A percentile compares a stretch with the other conserved stretches of the same genome.
phyloP scores from a whole-genome alignment of 2,113 vertebrate genomes.

The Naja naja region DNA sequence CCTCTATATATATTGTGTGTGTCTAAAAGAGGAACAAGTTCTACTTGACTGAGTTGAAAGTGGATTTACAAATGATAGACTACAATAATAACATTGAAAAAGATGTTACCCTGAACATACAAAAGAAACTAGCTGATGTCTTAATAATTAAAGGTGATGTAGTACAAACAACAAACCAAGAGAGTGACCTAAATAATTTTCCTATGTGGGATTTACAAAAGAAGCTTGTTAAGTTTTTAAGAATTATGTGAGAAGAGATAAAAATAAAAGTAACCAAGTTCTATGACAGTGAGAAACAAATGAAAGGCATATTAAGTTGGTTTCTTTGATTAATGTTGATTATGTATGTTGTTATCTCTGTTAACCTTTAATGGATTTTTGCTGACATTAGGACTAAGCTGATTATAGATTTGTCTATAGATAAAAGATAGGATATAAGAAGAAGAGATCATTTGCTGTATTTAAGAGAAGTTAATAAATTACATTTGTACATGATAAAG shows the following conservation, averaged over 20 bases:
- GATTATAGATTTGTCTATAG: neutral
- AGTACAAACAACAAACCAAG: neutral
- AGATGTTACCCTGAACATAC: neutral
- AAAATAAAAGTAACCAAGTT: neutral
- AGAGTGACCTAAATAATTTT: neutral
- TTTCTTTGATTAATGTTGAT: neutral
- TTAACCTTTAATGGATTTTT: neutral
- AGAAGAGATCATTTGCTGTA: neutral
- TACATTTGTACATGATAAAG: neutral
- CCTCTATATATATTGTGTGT: neutral
- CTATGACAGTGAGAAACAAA: neutral
- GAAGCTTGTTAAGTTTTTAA: neutral
- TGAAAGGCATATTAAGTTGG: neutral
- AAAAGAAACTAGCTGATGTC: neutral
- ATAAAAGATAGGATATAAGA: neutral
- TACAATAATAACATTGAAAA: neutral
- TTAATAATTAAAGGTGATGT: neutral
- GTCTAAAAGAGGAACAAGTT: neutral
- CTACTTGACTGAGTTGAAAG: neutral
- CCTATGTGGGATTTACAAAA: neutral
- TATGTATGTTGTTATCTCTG: neutral
- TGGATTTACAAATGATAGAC: neutral
- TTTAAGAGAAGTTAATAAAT: neutral
- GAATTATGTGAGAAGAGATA: neutral
- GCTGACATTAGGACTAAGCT: neutral